Evolutionary conservation across 2,113 vertebrate species (phyloP).

Genomic region (Hippolais icterina): DNA sequence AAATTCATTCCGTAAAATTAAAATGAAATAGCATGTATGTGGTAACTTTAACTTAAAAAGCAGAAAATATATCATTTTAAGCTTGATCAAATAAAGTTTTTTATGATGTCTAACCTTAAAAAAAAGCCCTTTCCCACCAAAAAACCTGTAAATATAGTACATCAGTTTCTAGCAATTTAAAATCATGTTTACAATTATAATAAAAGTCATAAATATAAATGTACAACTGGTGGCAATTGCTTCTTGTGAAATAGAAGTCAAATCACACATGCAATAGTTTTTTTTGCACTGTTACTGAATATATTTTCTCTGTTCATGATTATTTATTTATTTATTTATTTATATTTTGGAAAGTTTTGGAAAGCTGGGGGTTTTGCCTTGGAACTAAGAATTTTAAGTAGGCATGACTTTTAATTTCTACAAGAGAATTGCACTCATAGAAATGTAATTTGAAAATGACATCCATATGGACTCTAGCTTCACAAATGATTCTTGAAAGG

Average conservation of each 20-base stretch:
- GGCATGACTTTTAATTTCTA: neutral
- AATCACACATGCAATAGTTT: neutral
- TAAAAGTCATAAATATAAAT: neutral
- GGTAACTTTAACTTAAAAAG: neutral
- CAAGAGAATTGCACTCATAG: neutral
- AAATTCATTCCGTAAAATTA: neutral
- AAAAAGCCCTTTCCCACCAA: rapidly evolving
- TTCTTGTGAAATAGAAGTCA: neutral
- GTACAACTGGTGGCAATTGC: neutral
- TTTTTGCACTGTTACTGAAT: neutral
- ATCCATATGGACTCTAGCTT: neutral
- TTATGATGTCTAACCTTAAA: neutral
- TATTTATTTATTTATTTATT: neutral
- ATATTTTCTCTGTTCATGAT: neutral
- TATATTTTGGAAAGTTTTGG: neutral
- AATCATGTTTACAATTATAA: neutral
- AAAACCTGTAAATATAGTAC: neutral
- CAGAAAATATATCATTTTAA: neutral
- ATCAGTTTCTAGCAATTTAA: neutral
- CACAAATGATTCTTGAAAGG: neutral
- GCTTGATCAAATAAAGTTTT: neutral
- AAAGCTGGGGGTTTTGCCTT: rapidly evolving
- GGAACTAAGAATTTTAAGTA: neutral
- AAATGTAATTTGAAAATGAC: neutral
- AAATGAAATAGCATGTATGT: neutral